Conservation (phyloP, 1,140 invertebrate species). For the Pseudomyrmex dendroicus region DNA sequence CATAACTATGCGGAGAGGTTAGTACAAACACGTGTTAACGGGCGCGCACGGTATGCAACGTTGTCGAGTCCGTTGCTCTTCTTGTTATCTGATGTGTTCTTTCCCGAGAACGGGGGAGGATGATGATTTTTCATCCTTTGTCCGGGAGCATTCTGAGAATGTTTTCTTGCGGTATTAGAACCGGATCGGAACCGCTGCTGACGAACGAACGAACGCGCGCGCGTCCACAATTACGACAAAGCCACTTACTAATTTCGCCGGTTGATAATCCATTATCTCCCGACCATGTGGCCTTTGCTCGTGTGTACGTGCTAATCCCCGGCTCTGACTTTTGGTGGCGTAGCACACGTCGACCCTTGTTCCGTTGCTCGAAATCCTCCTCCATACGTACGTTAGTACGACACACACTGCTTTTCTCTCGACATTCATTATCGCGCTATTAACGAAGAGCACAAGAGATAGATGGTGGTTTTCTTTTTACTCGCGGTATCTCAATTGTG, state of each 20-base stretch:
- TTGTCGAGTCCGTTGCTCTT: constrained; percentile 14
- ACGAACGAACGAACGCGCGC: constrained; percentile 66
- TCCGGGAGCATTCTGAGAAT: not conserved
- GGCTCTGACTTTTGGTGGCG: constrained; percentile 57
- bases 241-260: constrained; percentile 76
- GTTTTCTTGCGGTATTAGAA: constrained; percentile 56
- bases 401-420: not conserved
- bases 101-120: not conserved
- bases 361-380: constrained; percentile 45
- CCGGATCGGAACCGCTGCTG: constrained; percentile 58
- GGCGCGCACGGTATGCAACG: not conserved
- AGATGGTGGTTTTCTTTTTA: too few species aligned
- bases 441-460: too few species aligned
- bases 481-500: not conserved
- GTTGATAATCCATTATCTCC: constrained; percentile 75
- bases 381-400: not conserved
- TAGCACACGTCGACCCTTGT: constrained; percentile 54
- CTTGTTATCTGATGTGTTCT: constrained; percentile 27
- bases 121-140: constrained; percentile 28
- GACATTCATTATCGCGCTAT: too few species aligned
- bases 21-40: constrained; percentile 64
- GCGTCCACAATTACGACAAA: constrained; percentile 72
- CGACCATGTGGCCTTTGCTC: constrained; percentile 17
- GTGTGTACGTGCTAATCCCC: constrained; percentile 63
- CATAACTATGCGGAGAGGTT: constrained; percentile 53